Percentiles rank a stretch among this genome's conserved stretches.
Evolutionary conservation across 2,888 invertebrate genomes (phyloP).

Genomic region (Erebia ligea): DNA sequence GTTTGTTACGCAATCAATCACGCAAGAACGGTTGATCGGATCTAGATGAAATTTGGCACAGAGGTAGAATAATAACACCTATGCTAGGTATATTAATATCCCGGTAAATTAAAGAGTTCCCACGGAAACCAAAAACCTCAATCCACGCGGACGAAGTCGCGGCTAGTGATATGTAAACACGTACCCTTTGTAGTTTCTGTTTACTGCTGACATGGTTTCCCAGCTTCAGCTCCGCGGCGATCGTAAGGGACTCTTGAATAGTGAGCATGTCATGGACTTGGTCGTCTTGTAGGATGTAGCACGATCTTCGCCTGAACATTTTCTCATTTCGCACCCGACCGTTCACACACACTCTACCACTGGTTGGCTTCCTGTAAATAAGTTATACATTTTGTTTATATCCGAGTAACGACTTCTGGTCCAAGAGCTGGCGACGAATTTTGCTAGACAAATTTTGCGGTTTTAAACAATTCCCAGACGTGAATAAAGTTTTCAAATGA

Average conservation of each 20-base stretch:
- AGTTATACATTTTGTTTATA: not conserved
- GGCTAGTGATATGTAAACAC: conserved; percentile 27
- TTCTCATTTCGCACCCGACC: conserved; percentile 86
- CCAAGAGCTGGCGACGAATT: no score
- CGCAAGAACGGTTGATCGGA: no score
- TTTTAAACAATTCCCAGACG: no score
- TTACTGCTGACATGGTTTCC: conserved; percentile 83
- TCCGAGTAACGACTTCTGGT: not conserved
- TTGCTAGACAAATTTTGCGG: no score
- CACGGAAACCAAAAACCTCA: no score
- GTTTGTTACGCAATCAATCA: no score
- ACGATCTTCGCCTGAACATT: conserved; percentile 88
- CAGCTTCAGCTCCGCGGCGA: conserved; percentile 94
- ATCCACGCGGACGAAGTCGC: no score
- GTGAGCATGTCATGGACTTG: conserved; percentile 92
- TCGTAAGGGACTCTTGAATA: conserved; percentile 92
- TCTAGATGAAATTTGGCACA: no score
- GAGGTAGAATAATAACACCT: no score
- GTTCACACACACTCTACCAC: conserved; percentile 89
- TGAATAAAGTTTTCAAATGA: no score
- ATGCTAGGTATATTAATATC: no score
- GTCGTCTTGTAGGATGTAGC: conserved; percentile 96
- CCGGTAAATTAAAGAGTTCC: no score
- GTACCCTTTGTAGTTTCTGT: conserved; percentile 87
- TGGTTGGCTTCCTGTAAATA: conserved; percentile 67